Conservation (phyloP, 2,113 vertebrate species). For the Myodes glareolus region DNA sequence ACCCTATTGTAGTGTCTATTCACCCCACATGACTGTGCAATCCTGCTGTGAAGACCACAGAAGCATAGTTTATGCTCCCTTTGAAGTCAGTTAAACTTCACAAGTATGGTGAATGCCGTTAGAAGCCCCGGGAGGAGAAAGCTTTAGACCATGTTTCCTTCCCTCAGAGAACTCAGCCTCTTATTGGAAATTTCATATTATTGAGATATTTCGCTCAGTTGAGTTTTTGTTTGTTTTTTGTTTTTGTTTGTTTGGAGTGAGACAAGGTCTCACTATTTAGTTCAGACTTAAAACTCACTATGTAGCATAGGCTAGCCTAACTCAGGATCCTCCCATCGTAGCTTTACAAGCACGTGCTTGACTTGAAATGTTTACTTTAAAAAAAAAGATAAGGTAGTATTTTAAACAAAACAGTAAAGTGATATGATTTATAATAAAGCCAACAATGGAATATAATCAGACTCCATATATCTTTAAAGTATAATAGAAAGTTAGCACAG, state of each 20-base stretch:
- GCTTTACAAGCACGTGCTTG: background rate
- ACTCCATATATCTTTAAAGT: background rate
- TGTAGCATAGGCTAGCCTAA: background rate
- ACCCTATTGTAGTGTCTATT: background rate
- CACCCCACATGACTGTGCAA: background rate
- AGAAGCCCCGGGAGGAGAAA: background rate
- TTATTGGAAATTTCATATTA: conserved; percentile 18
- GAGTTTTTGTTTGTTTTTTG: background rate
- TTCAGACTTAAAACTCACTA: background rate
- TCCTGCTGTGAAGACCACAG: background rate
- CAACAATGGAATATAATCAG: background rate
- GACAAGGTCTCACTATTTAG: background rate
- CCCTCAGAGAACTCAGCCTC: background rate
- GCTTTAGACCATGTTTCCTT: background rate
- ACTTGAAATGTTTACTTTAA: background rate
- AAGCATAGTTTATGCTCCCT: background rate
- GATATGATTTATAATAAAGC: background rate
- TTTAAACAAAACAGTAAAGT: conserved; percentile 20
- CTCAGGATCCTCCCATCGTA: background rate
- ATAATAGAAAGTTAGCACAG: background rate
- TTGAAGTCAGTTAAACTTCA: conserved; percentile 23
- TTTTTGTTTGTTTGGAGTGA: background rate
- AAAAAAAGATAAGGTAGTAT: background rate
- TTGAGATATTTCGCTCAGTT: background rate
- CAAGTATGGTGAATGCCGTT: background rate